Evolutionary conservation across 53 echinoderm and acorn worm genomes (phyloP).

Genomic region (Actinopyga echinites): DNA sequence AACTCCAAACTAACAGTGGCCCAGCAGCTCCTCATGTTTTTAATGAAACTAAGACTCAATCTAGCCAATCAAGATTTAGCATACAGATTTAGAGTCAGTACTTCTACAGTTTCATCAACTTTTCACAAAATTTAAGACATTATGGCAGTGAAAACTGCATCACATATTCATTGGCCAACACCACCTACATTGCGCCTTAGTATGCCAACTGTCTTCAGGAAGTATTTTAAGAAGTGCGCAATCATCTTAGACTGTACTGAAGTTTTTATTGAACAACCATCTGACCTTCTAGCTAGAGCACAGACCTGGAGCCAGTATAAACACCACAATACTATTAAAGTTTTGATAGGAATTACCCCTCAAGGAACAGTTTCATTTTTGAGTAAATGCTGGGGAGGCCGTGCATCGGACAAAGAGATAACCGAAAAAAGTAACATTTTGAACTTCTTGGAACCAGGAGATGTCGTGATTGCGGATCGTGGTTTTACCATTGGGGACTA

Average conservation of each 20-base stretch:
- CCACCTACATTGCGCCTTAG: background rate
- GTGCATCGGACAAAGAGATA: slow-evolving; percentile 8
- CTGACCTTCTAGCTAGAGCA: background rate
- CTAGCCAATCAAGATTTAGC: slow-evolving; percentile 34
- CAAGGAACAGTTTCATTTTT: slow-evolving; percentile 19
- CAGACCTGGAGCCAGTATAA: slow-evolving; percentile 26
- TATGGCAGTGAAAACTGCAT: background rate
- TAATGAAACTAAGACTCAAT: slow-evolving; percentile 36
- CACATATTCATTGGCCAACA: background rate
- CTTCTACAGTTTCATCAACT: slow-evolving; percentile 21
- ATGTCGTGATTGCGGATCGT: slow-evolving; percentile 4
- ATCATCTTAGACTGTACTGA: slow-evolving; percentile 2
- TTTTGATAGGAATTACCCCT: slow-evolving; percentile 22
- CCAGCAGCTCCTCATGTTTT: slow-evolving; percentile 36
- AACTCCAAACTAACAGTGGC: background rate
- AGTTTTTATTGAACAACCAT: slow-evolving; percentile 16
- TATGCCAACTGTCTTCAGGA: background rate
- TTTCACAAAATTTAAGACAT: slow-evolving; percentile 25
- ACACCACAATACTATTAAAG: slow-evolving; percentile 24
- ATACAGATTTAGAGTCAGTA: slow-evolving; percentile 37
- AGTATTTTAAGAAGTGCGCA: background rate
- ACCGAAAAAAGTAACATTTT: slow-evolving; percentile 20
- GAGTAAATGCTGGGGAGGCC: slow-evolving; percentile 23
- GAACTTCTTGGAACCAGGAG: background rate
- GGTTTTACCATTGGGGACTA: slow-evolving; percentile 7